Percentiles rank a stretch among this genome's conserved stretches.
Conservation (phyloP, 2,888 invertebrate species). For the Teinopalpus imperialis region DNA sequence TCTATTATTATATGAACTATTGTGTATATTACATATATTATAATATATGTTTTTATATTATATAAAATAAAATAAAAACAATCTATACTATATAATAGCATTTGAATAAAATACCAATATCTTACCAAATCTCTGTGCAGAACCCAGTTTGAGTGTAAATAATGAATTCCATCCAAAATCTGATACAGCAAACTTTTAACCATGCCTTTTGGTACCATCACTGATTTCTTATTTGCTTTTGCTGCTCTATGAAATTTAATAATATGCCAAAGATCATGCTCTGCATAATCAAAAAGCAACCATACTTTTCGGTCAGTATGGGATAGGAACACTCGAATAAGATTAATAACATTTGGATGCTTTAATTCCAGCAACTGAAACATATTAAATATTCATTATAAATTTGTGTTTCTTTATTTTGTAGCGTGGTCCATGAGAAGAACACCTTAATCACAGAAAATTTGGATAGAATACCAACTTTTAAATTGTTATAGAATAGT, state of each 20-base stretch:
- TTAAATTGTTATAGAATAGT: too few species aligned
- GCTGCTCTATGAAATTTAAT: constrained; percentile 99
- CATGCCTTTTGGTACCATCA: constrained; percentile 98
- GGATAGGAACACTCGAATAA: constrained; percentile 97
- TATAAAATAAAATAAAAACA: too few species aligned
- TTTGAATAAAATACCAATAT: too few species aligned
- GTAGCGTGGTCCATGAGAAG: too few species aligned
- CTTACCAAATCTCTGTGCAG: constrained; percentile 96
- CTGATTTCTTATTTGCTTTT: constrained; percentile 97
- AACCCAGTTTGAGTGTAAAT: constrained; percentile 99
- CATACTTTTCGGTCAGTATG: constrained; percentile 98
- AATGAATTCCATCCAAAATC: constrained; percentile 99
- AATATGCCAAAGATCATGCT: constrained; percentile 99
- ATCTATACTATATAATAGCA: too few species aligned
- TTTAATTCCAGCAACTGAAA: constrained; percentile 96
- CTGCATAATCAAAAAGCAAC: constrained; percentile 98
- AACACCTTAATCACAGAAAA: too few species aligned
- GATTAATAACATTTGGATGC: constrained; percentile 97
- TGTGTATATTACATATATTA: too few species aligned
- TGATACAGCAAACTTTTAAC: constrained; percentile 98
- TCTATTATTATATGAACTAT: too few species aligned
- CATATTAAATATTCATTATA: neutral
- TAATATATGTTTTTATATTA: too few species aligned
- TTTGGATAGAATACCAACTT: too few species aligned
- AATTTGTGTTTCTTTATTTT: too few species aligned